Evolutionary conservation across 2,113 vertebrate species (phyloP).

Genomic region (Malurus elegans): DNA sequence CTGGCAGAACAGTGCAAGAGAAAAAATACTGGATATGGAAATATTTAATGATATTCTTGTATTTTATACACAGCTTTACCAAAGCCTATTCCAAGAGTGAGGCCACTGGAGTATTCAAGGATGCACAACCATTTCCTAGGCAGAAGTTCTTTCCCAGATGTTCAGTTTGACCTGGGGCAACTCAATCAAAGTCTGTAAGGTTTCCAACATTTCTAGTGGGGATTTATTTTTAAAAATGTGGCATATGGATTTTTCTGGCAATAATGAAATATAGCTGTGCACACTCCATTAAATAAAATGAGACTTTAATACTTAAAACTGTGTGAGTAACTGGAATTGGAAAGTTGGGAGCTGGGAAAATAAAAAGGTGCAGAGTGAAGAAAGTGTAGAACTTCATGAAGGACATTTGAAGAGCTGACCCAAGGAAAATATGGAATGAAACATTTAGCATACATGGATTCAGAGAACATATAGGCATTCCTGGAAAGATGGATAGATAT

Average conservation of each 20-base stretch:
- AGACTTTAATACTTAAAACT: slow-evolving; percentile 34
- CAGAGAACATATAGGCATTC: neutral
- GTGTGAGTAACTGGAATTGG: neutral
- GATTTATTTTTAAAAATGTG: slow-evolving; percentile 72
- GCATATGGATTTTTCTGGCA: slow-evolving; percentile 77
- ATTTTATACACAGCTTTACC: slow-evolving; percentile 60
- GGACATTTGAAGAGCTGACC: neutral
- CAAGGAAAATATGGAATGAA: neutral
- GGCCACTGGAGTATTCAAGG: slow-evolving; percentile 68
- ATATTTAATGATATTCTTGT: slow-evolving; percentile 58
- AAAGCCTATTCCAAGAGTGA: slow-evolving; percentile 49
- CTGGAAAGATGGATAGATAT: neutral
- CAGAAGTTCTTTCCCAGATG: slow-evolving; percentile 77
- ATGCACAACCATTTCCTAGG: slow-evolving; percentile 66
- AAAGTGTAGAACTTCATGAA: neutral
- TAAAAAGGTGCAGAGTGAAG: neutral
- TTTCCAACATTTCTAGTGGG: slow-evolving; percentile 72
- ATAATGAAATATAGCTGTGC: slow-evolving; percentile 50
- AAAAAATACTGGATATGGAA: slow-evolving; percentile 29
- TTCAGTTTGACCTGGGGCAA: slow-evolving; percentile 77
- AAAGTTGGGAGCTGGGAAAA: neutral
- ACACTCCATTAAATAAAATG: slow-evolving; percentile 62
- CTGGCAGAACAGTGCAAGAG: neutral
- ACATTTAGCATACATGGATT: neutral
- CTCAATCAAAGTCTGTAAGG: slow-evolving; percentile 77